These are phyloP conservation scores for Gallinago stenura DNA, from an alignment of 2,797 vertebrate genomes.

Conservation along the genomic window DNA sequence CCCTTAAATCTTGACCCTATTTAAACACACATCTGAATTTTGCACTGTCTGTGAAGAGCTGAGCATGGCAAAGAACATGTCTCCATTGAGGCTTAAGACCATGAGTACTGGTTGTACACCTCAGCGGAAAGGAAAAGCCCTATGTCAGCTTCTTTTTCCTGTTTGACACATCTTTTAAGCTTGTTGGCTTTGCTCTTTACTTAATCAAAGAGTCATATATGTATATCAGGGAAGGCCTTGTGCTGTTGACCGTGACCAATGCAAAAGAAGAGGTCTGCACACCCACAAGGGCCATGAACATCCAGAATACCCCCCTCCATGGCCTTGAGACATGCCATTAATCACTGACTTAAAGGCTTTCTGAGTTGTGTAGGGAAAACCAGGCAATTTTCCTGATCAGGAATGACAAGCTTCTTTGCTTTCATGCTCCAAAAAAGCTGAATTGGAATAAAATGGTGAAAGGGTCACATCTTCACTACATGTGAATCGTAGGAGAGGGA, in stretches of 20 bases:
- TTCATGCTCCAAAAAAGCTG: neutral
- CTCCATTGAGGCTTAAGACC: neutral
- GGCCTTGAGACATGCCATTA: neutral
- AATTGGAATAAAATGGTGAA: neutral
- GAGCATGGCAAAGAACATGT: neutral
- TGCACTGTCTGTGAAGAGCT: neutral
- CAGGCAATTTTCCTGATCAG: neutral
- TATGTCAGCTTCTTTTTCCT: too few species aligned
- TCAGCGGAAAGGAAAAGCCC: neutral
- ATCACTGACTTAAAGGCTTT: neutral
- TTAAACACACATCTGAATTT: neutral
- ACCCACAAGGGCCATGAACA: neutral
- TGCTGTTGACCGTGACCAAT: accelerated
- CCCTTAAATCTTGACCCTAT: neutral
- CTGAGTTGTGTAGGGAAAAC: neutral
- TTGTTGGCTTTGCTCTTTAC: neutral
- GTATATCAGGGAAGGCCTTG: neutral
- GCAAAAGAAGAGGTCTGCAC: neutral
- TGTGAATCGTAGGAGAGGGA: accelerated
- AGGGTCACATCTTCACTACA: neutral
- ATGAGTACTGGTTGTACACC: neutral
- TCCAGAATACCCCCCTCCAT: accelerated
- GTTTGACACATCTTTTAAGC: neutral
- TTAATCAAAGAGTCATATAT: neutral
- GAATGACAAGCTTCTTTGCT: neutral